A percentile compares a stretch with the other conserved stretches of the same genome.
Evolutionary conservation across 2,113 vertebrate species (phyloP).

Genomic region (Collichthys lucidus): DNA sequence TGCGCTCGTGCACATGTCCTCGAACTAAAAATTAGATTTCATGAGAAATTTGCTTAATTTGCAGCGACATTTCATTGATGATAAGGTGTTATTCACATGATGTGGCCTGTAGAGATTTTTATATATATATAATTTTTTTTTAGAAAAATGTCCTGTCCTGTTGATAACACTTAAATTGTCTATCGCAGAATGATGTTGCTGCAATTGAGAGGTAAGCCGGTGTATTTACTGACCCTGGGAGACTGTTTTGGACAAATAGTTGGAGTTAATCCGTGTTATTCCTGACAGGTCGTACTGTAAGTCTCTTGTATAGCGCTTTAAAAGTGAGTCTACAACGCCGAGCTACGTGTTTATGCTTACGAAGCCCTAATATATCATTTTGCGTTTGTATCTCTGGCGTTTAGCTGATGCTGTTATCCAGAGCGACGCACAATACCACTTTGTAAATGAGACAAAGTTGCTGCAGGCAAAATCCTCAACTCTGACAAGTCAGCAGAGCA

Average conservation of each 20-base stretch:
- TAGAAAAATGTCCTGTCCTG: no score
- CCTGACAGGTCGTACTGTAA: not conserved
- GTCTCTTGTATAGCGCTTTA: not conserved
- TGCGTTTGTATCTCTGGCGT: slow-evolving; percentile 41
- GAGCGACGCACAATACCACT: slow-evolving; percentile 46
- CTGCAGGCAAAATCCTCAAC: slow-evolving; percentile 63
- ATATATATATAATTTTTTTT: not conserved
- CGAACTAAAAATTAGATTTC: not conserved
- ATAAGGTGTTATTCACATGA: not conserved
- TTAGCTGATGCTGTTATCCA: slow-evolving; percentile 63
- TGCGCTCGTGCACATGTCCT: not conserved
- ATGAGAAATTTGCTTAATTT: not conserved
- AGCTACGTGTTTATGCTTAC: slow-evolving; percentile 43
- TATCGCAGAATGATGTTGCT: not conserved
- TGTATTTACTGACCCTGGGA: not conserved
- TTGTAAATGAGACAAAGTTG: slow-evolving; percentile 70
- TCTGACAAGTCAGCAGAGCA: slow-evolving; percentile 72
- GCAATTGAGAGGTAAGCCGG: not conserved
- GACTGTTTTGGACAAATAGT: not conserved
- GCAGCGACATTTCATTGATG: not conserved
- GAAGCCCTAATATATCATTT: slow-evolving; percentile 42
- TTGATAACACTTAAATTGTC: not conserved
- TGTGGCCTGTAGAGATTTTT: not conserved
- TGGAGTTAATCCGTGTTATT: not conserved
- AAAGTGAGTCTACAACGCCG: slow-evolving; percentile 5